Conservation (phyloP, 2,888 invertebrate genomes). For the Parnassius smintheus region DNA sequence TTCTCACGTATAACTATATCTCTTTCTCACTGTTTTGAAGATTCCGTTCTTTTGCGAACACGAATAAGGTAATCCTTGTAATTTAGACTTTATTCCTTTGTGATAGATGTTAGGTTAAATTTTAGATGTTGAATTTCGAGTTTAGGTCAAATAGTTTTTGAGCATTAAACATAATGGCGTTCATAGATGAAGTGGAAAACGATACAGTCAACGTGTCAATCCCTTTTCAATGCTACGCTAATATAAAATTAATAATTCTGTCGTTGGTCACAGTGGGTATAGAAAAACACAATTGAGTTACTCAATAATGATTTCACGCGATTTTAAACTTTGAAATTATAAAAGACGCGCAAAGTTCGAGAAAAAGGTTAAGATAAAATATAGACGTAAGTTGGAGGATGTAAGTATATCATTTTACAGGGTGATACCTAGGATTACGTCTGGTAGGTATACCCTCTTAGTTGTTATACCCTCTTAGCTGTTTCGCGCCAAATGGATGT, state of each 20-base stretch:
- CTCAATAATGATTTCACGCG: conserved; percentile 51
- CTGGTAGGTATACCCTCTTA: no score
- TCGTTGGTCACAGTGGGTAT: conserved; percentile 37
- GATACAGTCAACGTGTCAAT: conserved; percentile 73
- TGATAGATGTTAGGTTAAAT: not conserved
- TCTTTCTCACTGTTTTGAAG: conserved; percentile 54
- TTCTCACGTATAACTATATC: conserved; percentile 46
- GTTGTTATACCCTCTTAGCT: no score
- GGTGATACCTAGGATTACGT: no score
- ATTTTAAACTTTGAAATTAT: conserved; percentile 38
- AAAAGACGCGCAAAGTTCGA: no score
- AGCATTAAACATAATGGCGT: conserved; percentile 57
- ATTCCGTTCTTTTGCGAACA: conserved; percentile 28
- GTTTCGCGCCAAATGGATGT: no score
- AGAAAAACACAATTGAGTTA: conserved; percentile 41
- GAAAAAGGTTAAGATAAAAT: no score
- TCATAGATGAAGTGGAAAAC: conserved; percentile 75
- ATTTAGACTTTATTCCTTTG: conserved; percentile 33
- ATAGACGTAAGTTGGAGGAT: no score
- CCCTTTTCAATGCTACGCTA: conserved; percentile 70
- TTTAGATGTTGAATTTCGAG: conserved; percentile 15
- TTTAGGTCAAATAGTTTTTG: conserved; percentile 41
- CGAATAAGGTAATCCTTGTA: conserved; percentile 28
- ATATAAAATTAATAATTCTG: conserved; percentile 75
- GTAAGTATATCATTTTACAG: no score